Conservation (phyloP, 2,113 vertebrate genomes). For the human (Homo sapiens) region DNA sequence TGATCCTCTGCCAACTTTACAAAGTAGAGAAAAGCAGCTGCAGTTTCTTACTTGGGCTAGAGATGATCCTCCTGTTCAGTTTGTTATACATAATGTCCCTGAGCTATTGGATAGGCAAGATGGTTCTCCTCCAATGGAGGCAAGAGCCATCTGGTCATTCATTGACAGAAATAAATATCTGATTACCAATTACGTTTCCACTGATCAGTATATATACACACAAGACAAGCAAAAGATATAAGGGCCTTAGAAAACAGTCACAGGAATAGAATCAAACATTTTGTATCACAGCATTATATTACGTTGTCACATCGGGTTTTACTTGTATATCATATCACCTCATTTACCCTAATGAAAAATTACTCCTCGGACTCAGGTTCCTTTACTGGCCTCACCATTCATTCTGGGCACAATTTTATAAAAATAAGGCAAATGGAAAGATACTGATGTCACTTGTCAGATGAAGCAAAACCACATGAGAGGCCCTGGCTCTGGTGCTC, state of each 20-base stretch:
- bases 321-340: slow-evolving; percentile 73
- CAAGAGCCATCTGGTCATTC: slow-evolving; percentile 58
- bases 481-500: slow-evolving; percentile 83
- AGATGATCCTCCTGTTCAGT: background rate
- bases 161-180: slow-evolving; percentile 58
- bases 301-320: background rate
- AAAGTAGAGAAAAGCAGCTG: slow-evolving; percentile 17
- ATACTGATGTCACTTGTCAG: slow-evolving; percentile 88
- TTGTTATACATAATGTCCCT: background rate
- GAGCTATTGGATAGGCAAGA: slow-evolving; percentile 25
- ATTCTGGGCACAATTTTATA: slow-evolving; percentile 73
- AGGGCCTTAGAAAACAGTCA: slow-evolving; percentile 23
- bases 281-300: slow-evolving; percentile 34
- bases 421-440: slow-evolving; percentile 86
- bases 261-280: slow-evolving; percentile 34
- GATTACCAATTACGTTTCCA: slow-evolving; percentile 38
- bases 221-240: slow-evolving; percentile 32
- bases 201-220: slow-evolving; percentile 1
- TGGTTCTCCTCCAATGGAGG: slow-evolving; percentile 31
- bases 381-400: slow-evolving; percentile 62
- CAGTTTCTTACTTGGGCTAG: background rate
- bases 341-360: slow-evolving; percentile 77
- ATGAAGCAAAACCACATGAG: slow-evolving; percentile 92
- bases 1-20: background rate
- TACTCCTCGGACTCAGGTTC: slow-evolving; percentile 75